Evolutionary conservation across 2,797 vertebrate species (phyloP).

Genomic region (Tragopan temminckii): DNA sequence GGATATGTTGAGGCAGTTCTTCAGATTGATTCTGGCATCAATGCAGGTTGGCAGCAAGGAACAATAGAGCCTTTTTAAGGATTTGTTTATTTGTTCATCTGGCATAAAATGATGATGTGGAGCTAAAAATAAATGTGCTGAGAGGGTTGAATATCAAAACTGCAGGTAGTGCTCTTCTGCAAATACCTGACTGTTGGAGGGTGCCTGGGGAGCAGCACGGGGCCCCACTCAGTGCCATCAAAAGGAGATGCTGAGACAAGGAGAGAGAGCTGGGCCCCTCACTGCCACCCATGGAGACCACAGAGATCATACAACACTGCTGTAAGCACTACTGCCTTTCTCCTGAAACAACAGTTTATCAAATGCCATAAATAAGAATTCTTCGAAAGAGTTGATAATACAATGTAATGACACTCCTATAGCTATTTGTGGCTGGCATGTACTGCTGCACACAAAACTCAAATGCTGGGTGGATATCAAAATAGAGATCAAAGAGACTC

Average conservation of each 20-base stretch:
- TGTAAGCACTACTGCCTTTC: background rate
- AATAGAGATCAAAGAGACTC: background rate
- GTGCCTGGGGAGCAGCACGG: background rate
- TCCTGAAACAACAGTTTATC: background rate
- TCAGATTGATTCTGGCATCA: background rate
- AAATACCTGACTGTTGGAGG: background rate
- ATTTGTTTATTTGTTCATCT: constrained; percentile 14
- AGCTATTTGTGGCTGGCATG: background rate
- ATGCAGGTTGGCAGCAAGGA: background rate
- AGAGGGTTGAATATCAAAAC: background rate
- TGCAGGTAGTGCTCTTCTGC: background rate
- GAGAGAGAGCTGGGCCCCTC: background rate
- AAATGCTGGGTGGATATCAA: background rate
- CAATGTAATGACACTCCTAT: background rate
- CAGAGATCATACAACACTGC: background rate
- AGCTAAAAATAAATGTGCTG: background rate
- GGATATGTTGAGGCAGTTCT: background rate
- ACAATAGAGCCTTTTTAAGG: background rate
- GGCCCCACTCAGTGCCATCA: background rate
- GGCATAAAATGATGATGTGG: background rate
- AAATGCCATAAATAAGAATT: background rate
- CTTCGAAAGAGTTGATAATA: background rate
- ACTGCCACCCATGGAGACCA: background rate
- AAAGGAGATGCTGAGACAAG: background rate
- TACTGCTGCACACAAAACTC: background rate